A percentile compares a stretch with the other conserved stretches of the same genome.
These are phyloP conservation scores for Scaptomyza tumidula DNA, from an alignment of 2,888 invertebrate genomes.

Conservation along the genomic window DNA sequence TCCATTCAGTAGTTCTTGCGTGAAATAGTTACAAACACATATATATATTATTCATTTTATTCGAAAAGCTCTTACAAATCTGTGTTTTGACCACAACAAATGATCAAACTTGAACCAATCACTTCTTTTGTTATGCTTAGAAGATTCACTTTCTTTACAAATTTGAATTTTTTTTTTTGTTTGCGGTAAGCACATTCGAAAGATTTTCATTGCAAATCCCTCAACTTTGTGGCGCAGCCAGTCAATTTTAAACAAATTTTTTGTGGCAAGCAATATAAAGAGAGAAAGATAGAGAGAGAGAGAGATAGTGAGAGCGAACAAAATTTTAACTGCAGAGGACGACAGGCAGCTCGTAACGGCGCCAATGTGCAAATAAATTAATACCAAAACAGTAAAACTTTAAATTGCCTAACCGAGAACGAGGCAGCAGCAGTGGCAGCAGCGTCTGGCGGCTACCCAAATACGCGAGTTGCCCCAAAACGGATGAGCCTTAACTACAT, in stretches of 20 bases:
- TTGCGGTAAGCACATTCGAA: no score
- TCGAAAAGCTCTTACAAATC: no score
- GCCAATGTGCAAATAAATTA: constrained; percentile 74
- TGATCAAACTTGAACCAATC: no score
- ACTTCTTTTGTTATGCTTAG: no score
- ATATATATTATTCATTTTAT: no score
- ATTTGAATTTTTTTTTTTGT: no score
- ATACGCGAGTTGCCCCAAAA: constrained; percentile 53
- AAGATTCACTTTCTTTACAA: no score
- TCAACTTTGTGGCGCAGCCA: constrained; percentile 36
- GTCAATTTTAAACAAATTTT: background rate
- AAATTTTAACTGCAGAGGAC: constrained; percentile 9
- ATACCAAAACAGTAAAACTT: constrained; percentile 58
- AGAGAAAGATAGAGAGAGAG: background rate
- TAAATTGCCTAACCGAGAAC: constrained; percentile 48
- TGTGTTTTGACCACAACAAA: no score
- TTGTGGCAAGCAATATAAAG: constrained; percentile 13
- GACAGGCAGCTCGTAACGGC: constrained; percentile 44
- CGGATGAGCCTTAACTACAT: constrained; percentile 38
- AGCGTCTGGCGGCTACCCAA: constrained; percentile 63
- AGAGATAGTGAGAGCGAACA: background rate
- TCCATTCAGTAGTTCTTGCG: no score
- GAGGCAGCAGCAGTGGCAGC: constrained; percentile 13
- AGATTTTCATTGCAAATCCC: background rate
- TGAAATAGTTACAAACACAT: no score